These are phyloP conservation scores for Hydrophis major DNA, from an alignment of 2,797 vertebrate genomes.

Conservation along the genomic window DNA sequence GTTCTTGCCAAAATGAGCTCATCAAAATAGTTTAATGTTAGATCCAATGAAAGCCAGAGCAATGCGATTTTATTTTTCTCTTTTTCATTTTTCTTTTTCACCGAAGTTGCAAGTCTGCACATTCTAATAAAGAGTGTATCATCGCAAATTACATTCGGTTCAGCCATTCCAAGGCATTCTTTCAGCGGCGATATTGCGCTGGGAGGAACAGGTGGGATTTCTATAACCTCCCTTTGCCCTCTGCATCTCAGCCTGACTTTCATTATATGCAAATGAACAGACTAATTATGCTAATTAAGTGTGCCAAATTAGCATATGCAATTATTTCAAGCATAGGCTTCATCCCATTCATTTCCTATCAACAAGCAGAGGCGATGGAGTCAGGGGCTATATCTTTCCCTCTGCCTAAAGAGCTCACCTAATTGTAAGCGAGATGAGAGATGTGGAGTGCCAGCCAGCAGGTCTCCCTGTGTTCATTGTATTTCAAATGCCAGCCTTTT, in stretches of 20 bases:
- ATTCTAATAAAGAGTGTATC: not conserved
- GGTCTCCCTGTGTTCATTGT: not conserved
- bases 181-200: not conserved
- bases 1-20: not conserved
- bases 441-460: fast-evolving
- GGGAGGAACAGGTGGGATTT: not conserved
- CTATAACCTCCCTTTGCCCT: not conserved
- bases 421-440: not conserved
- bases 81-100: not conserved
- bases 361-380: not conserved
- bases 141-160: not conserved
- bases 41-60: slow-evolving; percentile 10
- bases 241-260: not conserved
- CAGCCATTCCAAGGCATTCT: not conserved
- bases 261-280: slow-evolving; percentile 16
- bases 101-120: slow-evolving; percentile 12
- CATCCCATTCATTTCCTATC: not conserved
- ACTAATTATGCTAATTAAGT: slow-evolving; percentile 30
- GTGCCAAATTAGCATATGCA: slow-evolving; percentile 9
- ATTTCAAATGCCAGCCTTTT: not conserved
- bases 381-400: not conserved
- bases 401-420: not conserved
- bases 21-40: slow-evolving; percentile 8
- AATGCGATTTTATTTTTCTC: not conserved
- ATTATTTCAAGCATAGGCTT: slow-evolving; percentile 3